Evolutionary conservation across 2,888 invertebrate species (phyloP), one percentile per base, ranked within the genome.

Genomic region (Ptychoptera contaminata): DNA sequence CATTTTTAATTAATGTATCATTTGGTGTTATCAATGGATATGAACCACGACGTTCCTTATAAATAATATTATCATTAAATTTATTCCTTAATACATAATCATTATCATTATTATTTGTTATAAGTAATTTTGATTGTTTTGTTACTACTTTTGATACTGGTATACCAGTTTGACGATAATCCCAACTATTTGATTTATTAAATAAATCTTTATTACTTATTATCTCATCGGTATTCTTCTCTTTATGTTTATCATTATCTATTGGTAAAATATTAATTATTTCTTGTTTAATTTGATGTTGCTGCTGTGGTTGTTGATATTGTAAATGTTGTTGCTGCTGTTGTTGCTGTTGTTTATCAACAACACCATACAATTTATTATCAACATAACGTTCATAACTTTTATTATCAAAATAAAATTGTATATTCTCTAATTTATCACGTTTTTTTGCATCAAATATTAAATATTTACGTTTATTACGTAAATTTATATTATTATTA

Each of bases 391-490:
- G 43, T 42, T 50, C 48, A 45, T 50, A 50, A 10, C 50, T 47
- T 43, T 50, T 48, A 36, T 47, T 50, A 40, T 50, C 50, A 37
- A 50, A 50, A 36, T 48, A 50, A 43, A 45, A 50, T 40, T 50
- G 50, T 37, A 50, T 50, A 23, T 46, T 47, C 8, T 50, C 50
- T 8, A 49, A 44, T 32, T 46, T 46, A 29, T 41, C 43, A n/a
- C 36, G 37, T 35, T 42, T 44, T 16, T 37, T 42, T 16, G 37
- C 41, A 16, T 45, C 45, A 37, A 45, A 45, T 9, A 45, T 45
- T 16, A 45, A 42, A 42, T 45, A 45, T 34, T 42, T 41, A 10
- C 29, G 41, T 12, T 23, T 41, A n/a, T 14, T 16, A 16, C 41
- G 23, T 23, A 23, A 7, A 23, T 23, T 23, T 23, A 23, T 23